Evolutionary conservation across 2,797 vertebrate genomes (phyloP), one percentile per base, ranked within the genome.

Genomic region (Melanotaenia trifasciata): DNA sequence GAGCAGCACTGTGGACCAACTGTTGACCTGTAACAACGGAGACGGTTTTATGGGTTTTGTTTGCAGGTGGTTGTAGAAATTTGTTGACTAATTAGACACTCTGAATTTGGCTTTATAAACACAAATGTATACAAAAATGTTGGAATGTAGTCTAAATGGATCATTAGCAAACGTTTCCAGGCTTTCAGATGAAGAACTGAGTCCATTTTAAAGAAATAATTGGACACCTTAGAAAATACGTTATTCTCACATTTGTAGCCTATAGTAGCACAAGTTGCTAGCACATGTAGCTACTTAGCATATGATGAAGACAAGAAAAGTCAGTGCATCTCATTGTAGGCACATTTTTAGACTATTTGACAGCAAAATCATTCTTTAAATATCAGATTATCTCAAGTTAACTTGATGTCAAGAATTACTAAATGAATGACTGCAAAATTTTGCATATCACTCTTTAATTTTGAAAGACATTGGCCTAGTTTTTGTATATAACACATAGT

Each of bases 1-100:
- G 76, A 84, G 81, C 74, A 77, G 84, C 87, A 84, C 72, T 60
- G 80, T 68, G 79, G 81, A 76, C 78, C 84, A 79, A 64, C 74
- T 60, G 73, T 54, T 50, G 67, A 80, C 69, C 76, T 36, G 47
- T 32, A 36, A 81, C 14, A 18, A 71, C 61, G 83, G 64, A 72
- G 73, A 81, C 72, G 79, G 13, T 56, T 67, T 76, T 69, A 74
- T 69, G 72, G 67, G 58, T 54, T 75, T 74, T 67, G 62, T 77
- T 85, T 67, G 74, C 69, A 68, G 69, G 51, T 69, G 77, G 77
- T 67, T 64, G 63, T 20, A 58, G 70, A 76, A 26, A 50, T 81
- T 75, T 67, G 75, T 71, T 76, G 76, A 84, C 73, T 87, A 50
- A 77, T 60, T 57, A 59, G 76, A 80, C 50, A 57, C 45, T 68